phyloP scores from a whole-genome alignment of 2,113 vertebrate species.

The Aplodontia rufa region DNA sequence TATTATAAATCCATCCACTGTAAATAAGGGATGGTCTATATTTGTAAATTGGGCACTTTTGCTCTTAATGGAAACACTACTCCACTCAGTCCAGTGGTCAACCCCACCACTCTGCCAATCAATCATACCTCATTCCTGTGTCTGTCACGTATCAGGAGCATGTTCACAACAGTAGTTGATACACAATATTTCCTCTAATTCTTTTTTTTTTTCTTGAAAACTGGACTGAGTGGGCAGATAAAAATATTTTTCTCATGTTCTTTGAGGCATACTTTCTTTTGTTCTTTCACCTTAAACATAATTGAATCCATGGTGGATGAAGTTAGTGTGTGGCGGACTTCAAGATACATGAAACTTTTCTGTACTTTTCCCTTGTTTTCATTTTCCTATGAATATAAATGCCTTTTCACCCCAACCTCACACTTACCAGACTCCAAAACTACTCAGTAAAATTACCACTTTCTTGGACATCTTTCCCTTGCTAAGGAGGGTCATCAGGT shows the following conservation, averaged over 20 bases:
- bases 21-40: not conserved
- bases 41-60: not conserved
- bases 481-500: not conserved
- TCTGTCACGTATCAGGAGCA: not conserved
- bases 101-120: accelerated
- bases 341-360: not conserved
- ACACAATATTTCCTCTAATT: not conserved
- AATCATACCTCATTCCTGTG: not conserved
- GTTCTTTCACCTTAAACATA: not conserved
- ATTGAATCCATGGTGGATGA: not conserved
- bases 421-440: not conserved
- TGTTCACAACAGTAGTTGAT: not conserved
- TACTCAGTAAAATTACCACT: not conserved
- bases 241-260: not conserved
- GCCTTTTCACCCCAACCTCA: not conserved
- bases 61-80: not conserved
- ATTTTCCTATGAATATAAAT: not conserved
- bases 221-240: not conserved
- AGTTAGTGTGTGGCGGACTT: not conserved
- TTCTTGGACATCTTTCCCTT: not conserved
- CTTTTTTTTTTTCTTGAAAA: not conserved
- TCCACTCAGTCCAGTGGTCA: not conserved
- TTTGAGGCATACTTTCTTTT: not conserved
- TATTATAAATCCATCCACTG: not conserved
- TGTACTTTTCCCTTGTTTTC: too few relatives aligned